Evolutionary conservation across 2,888 invertebrate species (phyloP).

Genomic region (Stratiomys singularior): DNA sequence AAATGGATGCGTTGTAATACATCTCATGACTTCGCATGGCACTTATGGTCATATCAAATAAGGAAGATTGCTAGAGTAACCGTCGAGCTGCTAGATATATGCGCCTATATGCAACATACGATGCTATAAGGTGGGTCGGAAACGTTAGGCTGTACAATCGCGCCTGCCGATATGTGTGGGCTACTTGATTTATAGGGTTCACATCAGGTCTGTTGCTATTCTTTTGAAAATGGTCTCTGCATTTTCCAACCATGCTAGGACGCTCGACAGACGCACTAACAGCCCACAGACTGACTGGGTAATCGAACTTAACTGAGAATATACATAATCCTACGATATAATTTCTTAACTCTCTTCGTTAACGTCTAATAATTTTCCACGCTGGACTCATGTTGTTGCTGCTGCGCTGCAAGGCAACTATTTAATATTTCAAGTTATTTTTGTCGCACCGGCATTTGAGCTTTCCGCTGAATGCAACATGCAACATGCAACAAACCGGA

Average conservation of each 20-base stretch:
- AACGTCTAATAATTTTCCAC: background rate
- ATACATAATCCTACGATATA: background rate
- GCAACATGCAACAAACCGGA: slow-evolving; percentile 23
- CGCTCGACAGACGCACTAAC: background rate
- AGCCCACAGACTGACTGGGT: background rate
- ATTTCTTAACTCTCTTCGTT: slow-evolving; percentile 7
- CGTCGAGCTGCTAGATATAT: no score
- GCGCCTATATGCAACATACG: background rate
- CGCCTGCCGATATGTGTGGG: slow-evolving; percentile 3
- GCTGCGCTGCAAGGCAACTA: background rate
- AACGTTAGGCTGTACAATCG: background rate
- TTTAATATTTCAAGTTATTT: background rate
- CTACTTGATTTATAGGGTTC: slow-evolving; percentile 28
- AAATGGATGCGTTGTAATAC: no score
- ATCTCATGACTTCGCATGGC: background rate
- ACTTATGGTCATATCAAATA: background rate
- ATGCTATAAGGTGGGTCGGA: background rate
- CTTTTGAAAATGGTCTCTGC: background rate
- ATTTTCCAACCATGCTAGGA: background rate
- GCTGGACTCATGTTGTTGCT: background rate
- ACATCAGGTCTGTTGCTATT: slow-evolving; percentile 17
- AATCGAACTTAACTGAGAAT: background rate
- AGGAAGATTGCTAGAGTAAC: background rate
- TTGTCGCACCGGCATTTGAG: background rate
- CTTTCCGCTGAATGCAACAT: background rate